phyloP scores from a whole-genome alignment of 2,888 invertebrate species.

The Notocelia uddmanniana region DNA sequence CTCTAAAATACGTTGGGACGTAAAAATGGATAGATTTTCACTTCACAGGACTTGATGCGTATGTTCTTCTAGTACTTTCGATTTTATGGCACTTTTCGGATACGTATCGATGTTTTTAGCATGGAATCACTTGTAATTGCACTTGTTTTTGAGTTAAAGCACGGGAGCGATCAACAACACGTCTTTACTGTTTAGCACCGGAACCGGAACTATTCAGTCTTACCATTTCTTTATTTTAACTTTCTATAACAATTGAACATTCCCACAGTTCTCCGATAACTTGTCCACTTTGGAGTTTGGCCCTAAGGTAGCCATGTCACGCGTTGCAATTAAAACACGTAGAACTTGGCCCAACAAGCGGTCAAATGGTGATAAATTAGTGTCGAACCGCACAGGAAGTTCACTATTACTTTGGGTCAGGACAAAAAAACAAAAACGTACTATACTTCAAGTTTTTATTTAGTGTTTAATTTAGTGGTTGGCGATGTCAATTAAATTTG shows the following conservation, averaged over 20 bases:
- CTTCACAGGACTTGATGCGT: no score
- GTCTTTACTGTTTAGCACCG: no score
- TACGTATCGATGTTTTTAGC: no score
- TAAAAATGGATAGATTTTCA: no score
- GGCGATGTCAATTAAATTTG: background rate
- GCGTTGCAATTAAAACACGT: background rate
- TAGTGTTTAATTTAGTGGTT: conserved; percentile 1
- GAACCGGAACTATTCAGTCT: background rate
- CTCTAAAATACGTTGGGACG: no score
- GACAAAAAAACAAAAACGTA: conserved; percentile 2
- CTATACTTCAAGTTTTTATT: background rate
- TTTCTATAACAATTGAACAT: background rate
- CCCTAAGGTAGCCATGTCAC: background rate
- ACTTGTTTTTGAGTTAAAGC: no score
- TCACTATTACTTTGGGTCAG: conserved; percentile 14
- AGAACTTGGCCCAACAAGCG: conserved; percentile 6
- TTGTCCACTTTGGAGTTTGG: background rate
- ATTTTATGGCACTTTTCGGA: no score
- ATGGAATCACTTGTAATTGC: no score
- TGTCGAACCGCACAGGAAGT: conserved; percentile 32
- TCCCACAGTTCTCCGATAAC: background rate
- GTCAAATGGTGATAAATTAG: conserved; percentile 37
- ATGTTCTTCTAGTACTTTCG: no score
- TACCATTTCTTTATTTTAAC: background rate
- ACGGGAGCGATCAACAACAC: no score